Evolutionary conservation across 2,797 vertebrate species (phyloP), one percentile per base, ranked within the genome.

Genomic region (Margarornis squamiger): DNA sequence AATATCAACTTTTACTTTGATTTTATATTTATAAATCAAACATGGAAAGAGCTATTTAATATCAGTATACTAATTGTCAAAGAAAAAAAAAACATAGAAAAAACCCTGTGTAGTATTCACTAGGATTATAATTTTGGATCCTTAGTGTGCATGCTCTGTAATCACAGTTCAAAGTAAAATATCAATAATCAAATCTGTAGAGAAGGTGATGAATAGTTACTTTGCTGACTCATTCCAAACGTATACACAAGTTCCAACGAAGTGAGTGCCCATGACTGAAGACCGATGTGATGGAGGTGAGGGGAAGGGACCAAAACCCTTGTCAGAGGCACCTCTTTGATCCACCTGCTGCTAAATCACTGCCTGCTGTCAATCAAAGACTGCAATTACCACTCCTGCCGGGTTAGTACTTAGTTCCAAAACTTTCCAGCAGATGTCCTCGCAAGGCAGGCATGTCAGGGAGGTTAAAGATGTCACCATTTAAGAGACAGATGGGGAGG

Each of bases 371-470:
- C 76, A 80, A 36, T 21, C 61, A 66, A 46, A 55, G 54, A 19
- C 38, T 29, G 66, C 59, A 55, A 34, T 26, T 55, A 76, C n/a
- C 12, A 7, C 23, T 22, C n/a, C 13, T 5, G 1, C 18, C 3
- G 7, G 7, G 14, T 41, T 23, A 75, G 45, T 3, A 19, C 51
- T 86, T n/a, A 49, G 34, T 97, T 95, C 95, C 4, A 13, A 76
- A 49, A 49, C 51, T 41, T 92, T 78, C 97, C 96, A 83, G 91
- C 77, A 97, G 95, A 90, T 95, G 95, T 88, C 88, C 58, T 91
- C 84, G 23, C 68, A 65, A 81, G 51, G 90, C 91, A 88, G 85
- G 29, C 4, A 4, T 9, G 85, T 49, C 73, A 62, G 34, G 62
- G 71, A 82, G 39, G 32, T 36, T 36, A 39, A 71, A 46, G 67